Base-by-base conservation (phyloP, 1,140 invertebrate species). In the Ceratina japonica region DNA sequence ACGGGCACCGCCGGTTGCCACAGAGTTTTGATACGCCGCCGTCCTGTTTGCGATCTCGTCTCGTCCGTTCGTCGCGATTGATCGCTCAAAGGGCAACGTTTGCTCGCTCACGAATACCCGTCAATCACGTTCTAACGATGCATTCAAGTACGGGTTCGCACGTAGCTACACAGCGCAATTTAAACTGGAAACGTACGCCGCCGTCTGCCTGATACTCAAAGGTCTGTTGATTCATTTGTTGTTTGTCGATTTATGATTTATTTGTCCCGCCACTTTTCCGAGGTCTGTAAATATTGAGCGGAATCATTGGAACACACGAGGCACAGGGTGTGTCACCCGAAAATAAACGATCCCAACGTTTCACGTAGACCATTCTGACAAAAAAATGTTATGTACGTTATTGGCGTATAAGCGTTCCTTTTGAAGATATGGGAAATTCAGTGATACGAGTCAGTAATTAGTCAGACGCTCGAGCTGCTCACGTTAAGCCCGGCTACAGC, bases 101-200 rank as follows among this genome's bases (percentile, higher is more conserved):
- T 80, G 79, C 73, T 37, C 79, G 68, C 63, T 75, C 74, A 68
- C 80, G 73, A 80, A 81, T 81, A 76, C 79, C 27, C 31, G 69
- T 76, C 79, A 70, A 81, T 82, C 70, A 68, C 69, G 79, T 81
- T 63, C 79, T 81, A 82, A 82, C 75, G 71, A 68, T 51, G 71
- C 65, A 56, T 66, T 56, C 56, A 74, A 81, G 70, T 81, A 61
- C 80, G 68, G 54, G 27, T 7, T 1, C 13, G n/a, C 58, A 56
- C 77, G 79, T 70, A 65, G 37, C 37, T 10, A 44, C 37, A 44
- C 5, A 59, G 61, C 20, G 18, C 27, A 69, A 75, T 75, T 74
- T 81, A 61, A n/a, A 70, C 15, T 37, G 72, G 63, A 59, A 82
- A 75, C 70, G 65, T 82, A 44, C 27, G 10, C 65, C 31, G n/a